Evolutionary conservation across 2,888 invertebrate species (phyloP).

Genomic region (Allolobophora icterica): DNA sequence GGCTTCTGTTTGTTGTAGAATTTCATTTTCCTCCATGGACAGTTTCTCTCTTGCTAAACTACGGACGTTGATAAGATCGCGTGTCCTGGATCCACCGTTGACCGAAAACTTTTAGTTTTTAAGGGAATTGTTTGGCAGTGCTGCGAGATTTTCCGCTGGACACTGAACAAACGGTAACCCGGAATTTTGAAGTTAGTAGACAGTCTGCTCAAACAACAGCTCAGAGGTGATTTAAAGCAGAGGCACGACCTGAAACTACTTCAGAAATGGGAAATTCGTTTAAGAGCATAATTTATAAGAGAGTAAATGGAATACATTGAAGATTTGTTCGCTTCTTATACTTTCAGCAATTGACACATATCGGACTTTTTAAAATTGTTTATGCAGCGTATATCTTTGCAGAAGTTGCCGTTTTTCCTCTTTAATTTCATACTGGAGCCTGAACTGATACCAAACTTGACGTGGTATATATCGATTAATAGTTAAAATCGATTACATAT

Average conservation of each 20-base stretch:
- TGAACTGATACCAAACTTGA: too few relatives aligned
- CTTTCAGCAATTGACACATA: neutral
- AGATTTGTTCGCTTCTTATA: neutral
- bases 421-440: too few relatives aligned
- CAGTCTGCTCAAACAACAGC: neutral
- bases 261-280: too few relatives aligned
- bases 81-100: too few relatives aligned
- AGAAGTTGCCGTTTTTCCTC: too few relatives aligned
- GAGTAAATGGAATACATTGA: too few relatives aligned
- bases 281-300: neutral
- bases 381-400: neutral
- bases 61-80: neutral
- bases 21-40: neutral
- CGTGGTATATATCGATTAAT: neutral
- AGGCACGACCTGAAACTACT: too few relatives aligned
- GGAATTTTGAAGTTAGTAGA: neutral
- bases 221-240: too few relatives aligned
- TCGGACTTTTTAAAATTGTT: neutral
- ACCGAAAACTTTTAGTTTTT: too few relatives aligned
- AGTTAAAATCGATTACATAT: neutral
- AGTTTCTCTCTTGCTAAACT: neutral
- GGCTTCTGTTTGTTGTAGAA: neutral
- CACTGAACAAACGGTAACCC: too few relatives aligned
- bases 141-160: too few relatives aligned
- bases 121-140: too few relatives aligned